A percentile compares a stretch with the other conserved stretches of the same genome.
Evolutionary conservation across 2,888 invertebrate species (phyloP).

Genomic region (Hemaris fuciformis): DNA sequence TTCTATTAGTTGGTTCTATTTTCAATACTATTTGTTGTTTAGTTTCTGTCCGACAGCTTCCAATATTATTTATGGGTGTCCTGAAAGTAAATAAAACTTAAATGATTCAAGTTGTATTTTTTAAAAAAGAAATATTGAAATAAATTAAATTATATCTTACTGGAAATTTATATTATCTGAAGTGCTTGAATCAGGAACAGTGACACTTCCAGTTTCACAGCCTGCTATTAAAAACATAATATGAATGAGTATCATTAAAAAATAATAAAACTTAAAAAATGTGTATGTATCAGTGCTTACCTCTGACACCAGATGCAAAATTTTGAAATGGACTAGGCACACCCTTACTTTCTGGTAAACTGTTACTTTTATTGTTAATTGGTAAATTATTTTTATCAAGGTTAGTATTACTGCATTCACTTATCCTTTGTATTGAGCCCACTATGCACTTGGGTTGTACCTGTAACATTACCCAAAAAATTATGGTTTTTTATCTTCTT

Average conservation of each 20-base stretch:
- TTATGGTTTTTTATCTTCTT: too few species aligned
- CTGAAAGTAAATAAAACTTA: not conserved
- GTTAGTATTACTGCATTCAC: constrained; percentile 45
- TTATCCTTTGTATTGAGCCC: constrained; percentile 48
- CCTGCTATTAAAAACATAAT: constrained; percentile 32
- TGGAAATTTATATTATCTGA: constrained; percentile 47
- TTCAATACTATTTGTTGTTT: not conserved
- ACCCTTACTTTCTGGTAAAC: constrained; percentile 17
- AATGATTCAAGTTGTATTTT: not conserved
- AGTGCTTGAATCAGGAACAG: constrained; percentile 63
- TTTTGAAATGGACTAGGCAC: constrained; percentile 50
- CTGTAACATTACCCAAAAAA: not conserved
- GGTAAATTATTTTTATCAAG: not conserved
- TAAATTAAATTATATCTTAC: constrained; percentile 44
- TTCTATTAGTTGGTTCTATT: constrained; percentile 14
- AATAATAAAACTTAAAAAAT: constrained; percentile 8
- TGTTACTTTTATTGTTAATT: not conserved
- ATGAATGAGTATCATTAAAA: not conserved
- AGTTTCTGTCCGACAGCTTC: not conserved
- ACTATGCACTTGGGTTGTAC: not conserved
- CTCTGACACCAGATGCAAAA: constrained; percentile 50
- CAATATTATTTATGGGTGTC: not conserved
- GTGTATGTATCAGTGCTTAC: not conserved
- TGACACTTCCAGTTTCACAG: constrained; percentile 35
- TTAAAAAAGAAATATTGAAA: not conserved